Conservation (phyloP, 2,113 vertebrate genomes). For the Sylvilagus bachmani region DNA sequence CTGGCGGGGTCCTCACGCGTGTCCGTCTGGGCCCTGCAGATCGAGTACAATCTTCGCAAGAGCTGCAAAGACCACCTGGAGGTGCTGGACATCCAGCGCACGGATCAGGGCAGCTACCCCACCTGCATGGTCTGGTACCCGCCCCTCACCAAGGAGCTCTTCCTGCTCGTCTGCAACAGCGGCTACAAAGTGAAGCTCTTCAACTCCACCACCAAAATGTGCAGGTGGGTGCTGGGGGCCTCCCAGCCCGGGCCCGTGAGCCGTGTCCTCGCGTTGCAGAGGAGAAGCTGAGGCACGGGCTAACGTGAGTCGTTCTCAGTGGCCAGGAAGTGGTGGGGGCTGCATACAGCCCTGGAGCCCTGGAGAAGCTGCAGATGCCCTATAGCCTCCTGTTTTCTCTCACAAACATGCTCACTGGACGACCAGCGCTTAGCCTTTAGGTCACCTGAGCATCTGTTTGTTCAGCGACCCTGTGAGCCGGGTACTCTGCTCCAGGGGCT, state of each 20-base stretch:
- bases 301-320: not conserved
- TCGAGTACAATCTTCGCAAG: constrained; percentile 94
- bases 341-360: not conserved
- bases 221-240: constrained; percentile 89
- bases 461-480: rapidly evolving
- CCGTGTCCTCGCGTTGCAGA: not conserved
- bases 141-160: constrained; percentile 91
- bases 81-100: constrained; percentile 87
- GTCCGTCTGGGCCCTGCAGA: constrained; percentile 83
- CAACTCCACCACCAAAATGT: constrained; percentile 93
- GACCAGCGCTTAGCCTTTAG: not conserved
- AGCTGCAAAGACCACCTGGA: constrained; percentile 88
- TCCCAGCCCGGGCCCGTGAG: rapidly evolving
- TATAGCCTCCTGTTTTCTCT: not conserved
- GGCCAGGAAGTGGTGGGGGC: not conserved
- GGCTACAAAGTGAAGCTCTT: constrained; percentile 96
- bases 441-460: not conserved
- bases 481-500: not conserved
- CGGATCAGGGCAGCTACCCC: constrained; percentile 92
- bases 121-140: constrained; percentile 95
- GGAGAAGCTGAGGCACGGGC: not conserved
- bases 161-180: constrained; percentile 92
- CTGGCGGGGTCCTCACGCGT: rapidly evolving
- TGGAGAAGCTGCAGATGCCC: not conserved
- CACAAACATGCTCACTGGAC: rapidly evolving